Evolutionary conservation across 1,140 invertebrate species (phyloP).

Genomic region (Drosophila pseudoananassae): DNA sequence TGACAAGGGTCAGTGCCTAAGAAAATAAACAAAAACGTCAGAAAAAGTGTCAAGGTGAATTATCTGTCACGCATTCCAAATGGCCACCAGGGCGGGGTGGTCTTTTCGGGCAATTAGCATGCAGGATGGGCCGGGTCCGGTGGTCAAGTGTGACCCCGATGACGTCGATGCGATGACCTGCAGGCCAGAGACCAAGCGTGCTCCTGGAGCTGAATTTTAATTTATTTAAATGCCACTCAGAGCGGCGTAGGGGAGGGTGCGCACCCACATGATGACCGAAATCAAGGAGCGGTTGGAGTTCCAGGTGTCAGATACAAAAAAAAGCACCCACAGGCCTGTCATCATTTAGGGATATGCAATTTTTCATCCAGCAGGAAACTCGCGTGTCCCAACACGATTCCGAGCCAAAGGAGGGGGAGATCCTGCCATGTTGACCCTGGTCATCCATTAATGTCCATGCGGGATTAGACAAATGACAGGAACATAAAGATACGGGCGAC

Average conservation of each 20-base stretch:
- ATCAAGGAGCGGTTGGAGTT: conserved; percentile 43
- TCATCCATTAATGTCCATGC: conserved; percentile 45
- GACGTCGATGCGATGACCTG: conserved; percentile 54
- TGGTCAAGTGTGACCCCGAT: conserved; percentile 69
- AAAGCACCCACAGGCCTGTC: conserved; percentile 21
- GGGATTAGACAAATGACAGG: conserved; percentile 33
- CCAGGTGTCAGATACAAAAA: neutral
- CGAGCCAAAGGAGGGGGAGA: neutral
- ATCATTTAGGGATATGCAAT: conserved; percentile 66
- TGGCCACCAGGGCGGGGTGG: conserved; percentile 3
- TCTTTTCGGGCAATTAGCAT: conserved; percentile 63
- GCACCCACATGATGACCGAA: conserved; percentile 51
- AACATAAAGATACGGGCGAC: conserved; percentile 11
- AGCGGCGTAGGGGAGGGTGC: neutral
- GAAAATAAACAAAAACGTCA: neutral
- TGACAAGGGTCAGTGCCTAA: conserved; percentile 41
- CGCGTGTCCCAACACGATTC: conserved; percentile 50
- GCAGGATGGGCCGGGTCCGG: conserved; percentile 47
- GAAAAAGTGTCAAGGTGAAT: conserved; percentile 75
- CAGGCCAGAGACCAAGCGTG: conserved; percentile 34
- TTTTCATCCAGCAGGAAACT: conserved; percentile 65
- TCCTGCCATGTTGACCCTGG: conserved; percentile 48
- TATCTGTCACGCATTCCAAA: conserved; percentile 25
- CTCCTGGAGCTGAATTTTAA: conserved; percentile 72
- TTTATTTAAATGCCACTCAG: conserved; percentile 72